Evolutionary conservation across 2,113 vertebrate genomes (phyloP).

Genomic region (Phoenicopterus ruber): DNA sequence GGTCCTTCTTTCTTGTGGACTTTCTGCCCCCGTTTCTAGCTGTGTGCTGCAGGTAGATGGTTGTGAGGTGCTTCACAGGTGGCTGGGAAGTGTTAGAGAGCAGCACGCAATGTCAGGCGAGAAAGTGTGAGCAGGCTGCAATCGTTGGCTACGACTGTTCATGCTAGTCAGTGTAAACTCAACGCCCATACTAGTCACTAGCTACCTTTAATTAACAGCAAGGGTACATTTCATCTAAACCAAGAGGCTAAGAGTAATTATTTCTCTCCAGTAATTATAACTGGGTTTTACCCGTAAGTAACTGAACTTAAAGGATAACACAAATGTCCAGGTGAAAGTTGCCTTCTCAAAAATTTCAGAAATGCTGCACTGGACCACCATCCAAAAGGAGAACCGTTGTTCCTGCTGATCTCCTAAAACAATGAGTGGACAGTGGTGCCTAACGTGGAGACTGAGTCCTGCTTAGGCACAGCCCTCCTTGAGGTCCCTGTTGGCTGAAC

Average conservation of each 20-base stretch:
- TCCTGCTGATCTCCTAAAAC: not conserved
- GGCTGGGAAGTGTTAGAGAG: not conserved
- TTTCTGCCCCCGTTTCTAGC: not conserved
- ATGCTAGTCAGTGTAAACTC: not conserved
- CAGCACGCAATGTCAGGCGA: not conserved
- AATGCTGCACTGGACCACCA: not conserved
- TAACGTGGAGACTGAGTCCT: not conserved
- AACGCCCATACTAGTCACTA: not conserved
- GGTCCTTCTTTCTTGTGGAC: not conserved
- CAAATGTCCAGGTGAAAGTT: not conserved
- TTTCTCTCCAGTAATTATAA: not conserved
- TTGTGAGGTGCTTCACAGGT: not conserved
- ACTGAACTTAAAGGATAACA: not conserved
- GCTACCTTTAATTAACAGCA: not conserved
- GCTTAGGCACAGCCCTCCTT: not conserved
- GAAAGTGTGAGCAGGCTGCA: not conserved
- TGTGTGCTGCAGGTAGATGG: not conserved
- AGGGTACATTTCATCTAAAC: not conserved
- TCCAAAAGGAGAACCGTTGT: not conserved
- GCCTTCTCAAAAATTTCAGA: not conserved
- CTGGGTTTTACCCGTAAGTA: not conserved
- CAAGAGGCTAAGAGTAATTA: not conserved
- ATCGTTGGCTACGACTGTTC: not conserved
- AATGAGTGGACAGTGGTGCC: not conserved
- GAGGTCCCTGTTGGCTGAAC: not conserved